Conservation (phyloP, 2,797 vertebrate genomes). For the Nothura maculosa region DNA sequence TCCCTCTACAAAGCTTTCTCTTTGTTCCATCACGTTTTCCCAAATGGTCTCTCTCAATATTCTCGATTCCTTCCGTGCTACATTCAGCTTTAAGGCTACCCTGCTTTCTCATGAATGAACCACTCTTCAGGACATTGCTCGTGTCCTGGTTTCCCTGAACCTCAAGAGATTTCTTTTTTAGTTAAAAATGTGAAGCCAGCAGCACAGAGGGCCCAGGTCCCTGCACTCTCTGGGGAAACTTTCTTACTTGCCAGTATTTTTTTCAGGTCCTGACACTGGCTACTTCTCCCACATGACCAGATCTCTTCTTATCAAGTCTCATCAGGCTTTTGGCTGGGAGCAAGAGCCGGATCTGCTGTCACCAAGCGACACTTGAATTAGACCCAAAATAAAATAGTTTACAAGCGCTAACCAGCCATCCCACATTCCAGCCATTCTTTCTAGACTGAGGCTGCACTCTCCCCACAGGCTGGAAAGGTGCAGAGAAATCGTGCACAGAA, state of each 20-base stretch:
- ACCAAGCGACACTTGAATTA: background rate
- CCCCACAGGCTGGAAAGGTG: background rate
- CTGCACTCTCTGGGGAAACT: background rate
- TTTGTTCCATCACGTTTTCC: background rate
- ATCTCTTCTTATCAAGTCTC: constrained; percentile 6
- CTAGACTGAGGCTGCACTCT: background rate
- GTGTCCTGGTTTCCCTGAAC: background rate
- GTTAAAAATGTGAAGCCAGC: background rate
- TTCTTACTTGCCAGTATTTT: background rate
- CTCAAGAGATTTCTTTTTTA: background rate
- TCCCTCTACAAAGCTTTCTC: background rate
- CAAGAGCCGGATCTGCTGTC: background rate
- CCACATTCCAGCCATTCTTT: constrained; percentile 24
- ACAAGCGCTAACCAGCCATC: constrained; percentile 24
- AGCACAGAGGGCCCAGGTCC: background rate
- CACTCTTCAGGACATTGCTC: background rate
- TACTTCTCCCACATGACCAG: constrained; percentile 3
- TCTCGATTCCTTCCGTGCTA: background rate
- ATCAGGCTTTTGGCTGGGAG: background rate
- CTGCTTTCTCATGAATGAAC: background rate
- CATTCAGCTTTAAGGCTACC: background rate
- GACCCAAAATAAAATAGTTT: background rate
- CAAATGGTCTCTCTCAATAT: background rate
- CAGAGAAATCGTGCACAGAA: background rate
- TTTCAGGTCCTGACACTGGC: constrained; percentile 6